phyloP scores from a whole-genome alignment of 2,797 vertebrate genomes.

The Anguilla pacifica region DNA sequence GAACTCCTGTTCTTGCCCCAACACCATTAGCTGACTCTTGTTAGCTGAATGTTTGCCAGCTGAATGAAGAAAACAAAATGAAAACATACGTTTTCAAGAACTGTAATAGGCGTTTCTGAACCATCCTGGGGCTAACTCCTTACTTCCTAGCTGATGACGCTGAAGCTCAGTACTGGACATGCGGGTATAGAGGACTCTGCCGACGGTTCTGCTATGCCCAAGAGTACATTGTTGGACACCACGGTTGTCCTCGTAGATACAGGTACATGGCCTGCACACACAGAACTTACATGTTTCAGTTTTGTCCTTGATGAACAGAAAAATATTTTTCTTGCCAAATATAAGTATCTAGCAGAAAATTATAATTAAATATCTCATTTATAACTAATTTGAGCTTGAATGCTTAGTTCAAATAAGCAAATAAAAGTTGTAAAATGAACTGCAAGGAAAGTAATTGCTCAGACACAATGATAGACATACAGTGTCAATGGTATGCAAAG shows the following conservation, averaged over 20 bases:
- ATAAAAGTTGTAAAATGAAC: too few relatives aligned
- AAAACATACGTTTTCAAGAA: background rate
- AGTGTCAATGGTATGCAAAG: background rate
- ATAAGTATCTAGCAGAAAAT: background rate
- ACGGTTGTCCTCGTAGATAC: slow-evolving; percentile 73
- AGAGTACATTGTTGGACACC: slow-evolving; percentile 69
- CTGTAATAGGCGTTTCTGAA: background rate
- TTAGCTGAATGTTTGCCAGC: background rate
- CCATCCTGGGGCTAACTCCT: background rate
- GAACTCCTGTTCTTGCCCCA: background rate
- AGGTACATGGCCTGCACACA: slow-evolving; percentile 50
- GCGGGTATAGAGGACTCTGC: slow-evolving; percentile 74
- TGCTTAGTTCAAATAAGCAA: too few relatives aligned
- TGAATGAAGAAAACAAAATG: background rate
- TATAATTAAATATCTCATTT: too few relatives aligned
- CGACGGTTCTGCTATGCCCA: slow-evolving; percentile 72
- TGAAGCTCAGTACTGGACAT: slow-evolving; percentile 63
- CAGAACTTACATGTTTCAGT: background rate
- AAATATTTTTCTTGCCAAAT: background rate
- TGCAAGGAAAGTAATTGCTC: too few relatives aligned
- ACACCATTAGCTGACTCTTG: background rate
- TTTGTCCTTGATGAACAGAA: background rate
- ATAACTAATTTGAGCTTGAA: too few relatives aligned
- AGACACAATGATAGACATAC: background rate
- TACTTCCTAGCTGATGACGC: slow-evolving; percentile 56